Conservation (phyloP, 2,797 vertebrate species). For the Cryptoprocta ferox region DNA sequence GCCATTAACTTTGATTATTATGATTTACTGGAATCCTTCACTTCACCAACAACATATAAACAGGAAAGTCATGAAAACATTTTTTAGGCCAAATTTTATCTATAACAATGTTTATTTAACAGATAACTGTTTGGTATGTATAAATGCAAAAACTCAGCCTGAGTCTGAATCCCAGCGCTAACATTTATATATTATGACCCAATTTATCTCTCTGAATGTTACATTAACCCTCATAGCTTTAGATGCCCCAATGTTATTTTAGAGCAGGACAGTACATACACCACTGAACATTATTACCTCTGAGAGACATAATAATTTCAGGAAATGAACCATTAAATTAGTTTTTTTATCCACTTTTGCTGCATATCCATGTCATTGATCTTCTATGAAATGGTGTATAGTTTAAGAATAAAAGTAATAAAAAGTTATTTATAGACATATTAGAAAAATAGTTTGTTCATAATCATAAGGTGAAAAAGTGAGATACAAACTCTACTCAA, state of each 20-base stretch:
- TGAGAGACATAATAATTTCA: slow-evolving; percentile 71
- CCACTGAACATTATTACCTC: slow-evolving; percentile 67
- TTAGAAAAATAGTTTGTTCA: slow-evolving; percentile 61
- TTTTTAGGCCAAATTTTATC: slow-evolving; percentile 5
- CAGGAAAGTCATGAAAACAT: slow-evolving; percentile 35
- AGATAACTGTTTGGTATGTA: neutral
- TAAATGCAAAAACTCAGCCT: slow-evolving; percentile 24
- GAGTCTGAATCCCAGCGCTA: slow-evolving; percentile 22
- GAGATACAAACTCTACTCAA: slow-evolving; percentile 52
- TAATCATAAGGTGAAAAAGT: slow-evolving; percentile 61
- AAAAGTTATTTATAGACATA: slow-evolving; percentile 42
- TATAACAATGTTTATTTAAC: neutral
- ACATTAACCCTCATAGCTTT: slow-evolving; percentile 56
- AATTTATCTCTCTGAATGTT: slow-evolving; percentile 35
- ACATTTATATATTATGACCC: slow-evolving; percentile 27
- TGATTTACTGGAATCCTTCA: slow-evolving; percentile 37
- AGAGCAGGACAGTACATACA: slow-evolving; percentile 66
- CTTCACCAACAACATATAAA: slow-evolving; percentile 19
- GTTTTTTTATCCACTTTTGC: slow-evolving; percentile 20
- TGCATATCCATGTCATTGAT: slow-evolving; percentile 52
- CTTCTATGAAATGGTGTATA: slow-evolving; percentile 63
- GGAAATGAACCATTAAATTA: slow-evolving; percentile 80
- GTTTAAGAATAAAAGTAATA: slow-evolving; percentile 72
- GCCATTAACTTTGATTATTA: neutral
- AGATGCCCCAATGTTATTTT: slow-evolving; percentile 53